These are phyloP conservation scores for Dromiciops gliroides DNA, from an alignment of 2,113 vertebrate species.

Conservation along the genomic window DNA sequence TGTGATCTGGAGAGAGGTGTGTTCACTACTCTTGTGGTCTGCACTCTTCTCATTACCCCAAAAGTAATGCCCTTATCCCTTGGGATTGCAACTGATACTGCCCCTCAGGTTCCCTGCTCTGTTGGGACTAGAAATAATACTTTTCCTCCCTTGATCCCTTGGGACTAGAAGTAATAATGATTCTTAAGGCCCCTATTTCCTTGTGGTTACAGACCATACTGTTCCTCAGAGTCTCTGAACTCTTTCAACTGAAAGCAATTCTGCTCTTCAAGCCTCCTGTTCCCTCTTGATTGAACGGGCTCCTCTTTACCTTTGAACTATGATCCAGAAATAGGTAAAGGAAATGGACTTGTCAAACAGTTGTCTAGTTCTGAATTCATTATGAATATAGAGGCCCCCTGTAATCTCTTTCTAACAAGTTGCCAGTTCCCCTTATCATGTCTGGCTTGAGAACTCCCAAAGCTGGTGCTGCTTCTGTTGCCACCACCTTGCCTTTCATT, in stretches of 20 bases:
- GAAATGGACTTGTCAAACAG: background rate
- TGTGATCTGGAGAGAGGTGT: background rate
- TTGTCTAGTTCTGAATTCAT: background rate
- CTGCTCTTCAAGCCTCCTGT: background rate
- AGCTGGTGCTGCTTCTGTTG: background rate
- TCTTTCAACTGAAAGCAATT: background rate
- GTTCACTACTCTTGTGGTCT: background rate
- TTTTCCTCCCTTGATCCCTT: background rate
- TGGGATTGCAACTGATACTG: background rate
- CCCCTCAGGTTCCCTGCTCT: background rate
- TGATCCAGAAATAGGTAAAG: background rate
- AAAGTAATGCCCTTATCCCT: background rate
- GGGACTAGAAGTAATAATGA: background rate
- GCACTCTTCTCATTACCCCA: background rate
- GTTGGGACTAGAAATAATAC: background rate
- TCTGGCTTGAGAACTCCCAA: background rate
- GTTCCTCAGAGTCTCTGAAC: background rate
- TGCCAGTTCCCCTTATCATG: background rate
- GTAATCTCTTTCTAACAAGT: background rate
- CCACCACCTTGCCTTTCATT: background rate
- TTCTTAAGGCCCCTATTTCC: background rate
- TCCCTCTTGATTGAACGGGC: background rate
- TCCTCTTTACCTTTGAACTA: background rate
- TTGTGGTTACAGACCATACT: background rate
- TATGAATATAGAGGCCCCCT: background rate